Conservation (phyloP, 1,140 invertebrate genomes). For the Temnothorax longispinosus region DNA sequence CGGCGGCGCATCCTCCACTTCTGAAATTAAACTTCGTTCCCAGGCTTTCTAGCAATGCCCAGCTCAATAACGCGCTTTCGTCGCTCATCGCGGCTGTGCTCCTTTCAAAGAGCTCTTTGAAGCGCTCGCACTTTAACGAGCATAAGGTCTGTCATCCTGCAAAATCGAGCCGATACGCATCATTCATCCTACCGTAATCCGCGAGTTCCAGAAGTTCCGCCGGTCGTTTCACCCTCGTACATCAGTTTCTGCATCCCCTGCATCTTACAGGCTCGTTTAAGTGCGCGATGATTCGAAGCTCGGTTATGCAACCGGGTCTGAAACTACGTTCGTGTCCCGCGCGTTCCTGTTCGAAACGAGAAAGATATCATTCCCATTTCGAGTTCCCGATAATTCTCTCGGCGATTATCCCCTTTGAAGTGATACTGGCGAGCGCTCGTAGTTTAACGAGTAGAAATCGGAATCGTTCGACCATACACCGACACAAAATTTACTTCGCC, state of each 20-base stretch:
- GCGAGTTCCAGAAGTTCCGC: conserved; percentile 56
- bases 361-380: conserved; percentile 37
- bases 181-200: conserved; percentile 66
- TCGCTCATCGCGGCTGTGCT: conserved; percentile 2
- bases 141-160: conserved; percentile 23
- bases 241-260: not conserved
- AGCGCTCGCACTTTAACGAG: conserved; percentile 59
- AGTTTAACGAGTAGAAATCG: conserved; percentile 62
- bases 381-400: conserved; percentile 53
- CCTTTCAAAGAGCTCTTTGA: conserved; percentile 63
- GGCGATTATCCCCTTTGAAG: conserved; percentile 31
- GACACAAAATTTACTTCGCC: conserved; percentile 25
- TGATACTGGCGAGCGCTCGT: conserved; percentile 5
- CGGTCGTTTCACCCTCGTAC: not conserved
- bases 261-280: conserved; percentile 68
- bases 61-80: conserved; percentile 53
- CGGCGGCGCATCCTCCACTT: conserved; percentile 23
- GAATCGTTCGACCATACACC: conserved; percentile 41
- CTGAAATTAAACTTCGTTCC: conserved; percentile 58
- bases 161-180: conserved; percentile 66
- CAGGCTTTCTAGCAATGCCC: conserved; percentile 38
- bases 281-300: conserved; percentile 59
- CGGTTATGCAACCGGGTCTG: conserved; percentile 41
- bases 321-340: conserved; percentile 21
- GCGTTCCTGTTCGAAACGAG: conserved; percentile 17